Evolutionary conservation across 2,797 vertebrate genomes (phyloP), one percentile per base, ranked within the genome.

Genomic region (Strix occidentalis): DNA sequence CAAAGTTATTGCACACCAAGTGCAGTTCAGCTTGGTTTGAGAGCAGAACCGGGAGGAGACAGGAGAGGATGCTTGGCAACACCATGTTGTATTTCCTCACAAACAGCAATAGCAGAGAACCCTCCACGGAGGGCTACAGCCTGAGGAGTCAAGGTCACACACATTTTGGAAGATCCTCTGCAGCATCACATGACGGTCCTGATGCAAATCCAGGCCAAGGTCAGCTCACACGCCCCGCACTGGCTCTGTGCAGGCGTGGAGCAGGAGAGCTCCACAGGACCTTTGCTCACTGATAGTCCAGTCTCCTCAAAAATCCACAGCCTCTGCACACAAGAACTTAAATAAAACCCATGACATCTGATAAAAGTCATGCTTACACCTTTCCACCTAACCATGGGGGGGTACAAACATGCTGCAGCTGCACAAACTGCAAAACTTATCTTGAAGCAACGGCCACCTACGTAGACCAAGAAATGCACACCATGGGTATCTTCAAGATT

Each of bases 141-240:
- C 72, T 18, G 21, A 85, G 50, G 16, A 81, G 81, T 54, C 92
- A 84, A 68, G 84, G 84, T 90, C 84, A 89, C 68, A 89, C 68
- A 58, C 57, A 26, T 63, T 84, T 76, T 80, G 69, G 88, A 87
- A 95, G 92, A 93, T 86, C 87, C 78, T 91, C 45, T 76, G 69
- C 64, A 92, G 68, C 75, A 85, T 14, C 88, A 83, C 78, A 77
- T 48, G 71, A 93, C 6, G 5, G n/a, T 74, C 64, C 64, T 83
- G 71, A 93, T 3, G 1, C 57, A 88, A 87, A 95, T 39, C 64
- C 75, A 78, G 64, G 68, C 29, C 64, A 83, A 9, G 3, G 5
- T 20, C 37, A 48, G 18, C 72, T 65, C 86, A 25, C 31, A 58
- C 0, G 6, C 23, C 28, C 35, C 0, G 0, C 2, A 1, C 19